Percentiles rank a stretch among this genome's conserved stretches.
Evolutionary conservation across 53 echinoderm and acorn worm genomes (phyloP).

Genomic region (Henricia sp.): DNA sequence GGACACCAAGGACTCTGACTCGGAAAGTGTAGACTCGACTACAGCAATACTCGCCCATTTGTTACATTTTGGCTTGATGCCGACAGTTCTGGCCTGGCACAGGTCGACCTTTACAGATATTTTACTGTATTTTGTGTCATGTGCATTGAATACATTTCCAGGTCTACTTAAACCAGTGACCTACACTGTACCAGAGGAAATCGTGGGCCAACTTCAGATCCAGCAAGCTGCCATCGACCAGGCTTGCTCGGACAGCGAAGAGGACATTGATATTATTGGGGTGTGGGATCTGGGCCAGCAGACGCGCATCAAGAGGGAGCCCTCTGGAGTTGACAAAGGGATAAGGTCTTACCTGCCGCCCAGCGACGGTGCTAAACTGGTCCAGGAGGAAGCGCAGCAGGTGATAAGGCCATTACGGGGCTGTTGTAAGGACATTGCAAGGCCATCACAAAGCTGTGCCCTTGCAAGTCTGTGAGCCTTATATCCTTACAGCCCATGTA

Average conservation of each 20-base stretch:
- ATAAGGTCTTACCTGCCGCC: constrained; percentile 73
- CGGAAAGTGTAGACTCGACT: too few species aligned
- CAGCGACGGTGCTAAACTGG: constrained; percentile 70
- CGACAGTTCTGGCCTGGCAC: too few species aligned
- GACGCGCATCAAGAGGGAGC: constrained; percentile 66
- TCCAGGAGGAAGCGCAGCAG: constrained; percentile 78
- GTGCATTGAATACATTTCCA: too few species aligned
- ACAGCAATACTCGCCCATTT: too few species aligned
- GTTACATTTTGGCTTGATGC: too few species aligned
- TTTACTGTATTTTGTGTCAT: too few species aligned
- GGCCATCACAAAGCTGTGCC: not conserved
- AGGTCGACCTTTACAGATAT: too few species aligned
- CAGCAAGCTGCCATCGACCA: constrained; percentile 25
- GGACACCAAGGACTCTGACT: too few species aligned
- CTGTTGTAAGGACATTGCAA: not conserved
- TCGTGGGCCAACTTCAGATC: constrained; percentile 36
- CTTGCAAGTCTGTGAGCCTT: too few species aligned
- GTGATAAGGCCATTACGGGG: constrained; percentile 41
- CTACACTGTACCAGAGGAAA: constrained; percentile 68
- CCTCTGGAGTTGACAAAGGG: constrained; percentile 6
- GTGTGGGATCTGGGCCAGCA: constrained; percentile 35
- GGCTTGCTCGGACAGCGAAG: constrained; percentile 57
- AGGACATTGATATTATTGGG: constrained; percentile 78
- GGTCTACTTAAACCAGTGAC: constrained; percentile 71
- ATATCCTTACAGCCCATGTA: too few species aligned